These are phyloP conservation scores for Blastobasis lacticolella DNA, from an alignment of 2,888 invertebrate species.

Conservation along the genomic window DNA sequence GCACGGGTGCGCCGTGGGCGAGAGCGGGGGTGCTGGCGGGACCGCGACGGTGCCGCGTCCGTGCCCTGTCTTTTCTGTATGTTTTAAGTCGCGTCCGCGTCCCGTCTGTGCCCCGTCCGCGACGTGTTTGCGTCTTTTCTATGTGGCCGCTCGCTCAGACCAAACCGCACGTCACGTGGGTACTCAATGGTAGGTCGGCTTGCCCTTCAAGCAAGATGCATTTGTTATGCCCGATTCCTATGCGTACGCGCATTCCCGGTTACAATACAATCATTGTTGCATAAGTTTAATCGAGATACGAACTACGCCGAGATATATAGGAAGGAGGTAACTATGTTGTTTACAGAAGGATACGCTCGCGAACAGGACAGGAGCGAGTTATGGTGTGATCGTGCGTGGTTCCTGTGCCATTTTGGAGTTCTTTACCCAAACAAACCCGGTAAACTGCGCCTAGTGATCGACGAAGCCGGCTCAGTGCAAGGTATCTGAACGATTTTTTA, in stretches of 20 bases:
- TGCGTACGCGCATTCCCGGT: constrained; percentile 8
- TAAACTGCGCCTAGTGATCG: constrained; percentile 15
- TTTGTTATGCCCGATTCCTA: constrained; percentile 15
- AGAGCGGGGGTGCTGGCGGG: no score
- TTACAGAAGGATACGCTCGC: constrained; percentile 14
- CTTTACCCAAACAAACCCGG: constrained; percentile 14
- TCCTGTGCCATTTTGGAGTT: constrained; percentile 15
- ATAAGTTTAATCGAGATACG: constrained; percentile 6
- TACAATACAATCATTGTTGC: constrained; percentile 7
- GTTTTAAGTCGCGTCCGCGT: no score
- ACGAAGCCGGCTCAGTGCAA: constrained; percentile 13
- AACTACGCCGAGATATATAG: constrained; percentile 9
- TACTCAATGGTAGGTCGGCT: constrained; percentile 13
- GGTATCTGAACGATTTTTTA: constrained; percentile 12
- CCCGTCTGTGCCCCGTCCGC: no score
- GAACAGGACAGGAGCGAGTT: constrained; percentile 11
- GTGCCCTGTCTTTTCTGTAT: no score
- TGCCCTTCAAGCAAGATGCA: no score
- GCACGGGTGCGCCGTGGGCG: no score
- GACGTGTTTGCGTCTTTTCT: no score
- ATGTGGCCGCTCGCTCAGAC: no score
- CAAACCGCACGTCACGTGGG: constrained; percentile 13
- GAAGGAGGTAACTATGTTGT: constrained; percentile 10
- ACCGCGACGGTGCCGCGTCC: no score
- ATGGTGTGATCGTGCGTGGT: constrained; percentile 11